Conservation (phyloP, 92 coral and sea anemone genomes). For the Phenganax stokvisi region DNA sequence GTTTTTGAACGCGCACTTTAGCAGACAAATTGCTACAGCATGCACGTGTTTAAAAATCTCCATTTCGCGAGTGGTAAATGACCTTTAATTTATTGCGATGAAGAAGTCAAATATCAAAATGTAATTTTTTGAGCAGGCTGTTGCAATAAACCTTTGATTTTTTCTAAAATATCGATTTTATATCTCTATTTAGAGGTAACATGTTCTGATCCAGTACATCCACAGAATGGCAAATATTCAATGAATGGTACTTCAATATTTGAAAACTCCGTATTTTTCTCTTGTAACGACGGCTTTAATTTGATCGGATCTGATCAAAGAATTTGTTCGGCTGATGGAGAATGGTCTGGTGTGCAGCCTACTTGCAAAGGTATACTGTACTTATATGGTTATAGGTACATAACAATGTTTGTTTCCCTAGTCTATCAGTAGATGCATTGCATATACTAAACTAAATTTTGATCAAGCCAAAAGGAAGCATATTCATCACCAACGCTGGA, state of each 20-base stretch:
- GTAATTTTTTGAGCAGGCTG: too few species aligned
- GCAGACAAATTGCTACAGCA: too few species aligned
- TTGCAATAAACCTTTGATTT: too few species aligned
- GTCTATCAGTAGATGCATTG: too few species aligned
- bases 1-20: too few species aligned
- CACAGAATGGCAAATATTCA: conserved; percentile 57
- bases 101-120: background rate
- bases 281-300: conserved; percentile 66
- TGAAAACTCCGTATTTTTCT: conserved; percentile 66
- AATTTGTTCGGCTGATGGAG: conserved; percentile 70
- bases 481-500: too few species aligned
- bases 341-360: conserved; percentile 95
- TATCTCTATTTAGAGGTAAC: conserved; percentile 48
- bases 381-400: too few species aligned
- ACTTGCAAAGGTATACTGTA: conserved; percentile 60
- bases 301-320: conserved; percentile 61
- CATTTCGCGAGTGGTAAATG: background rate
- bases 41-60: too few species aligned
- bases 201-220: conserved; percentile 62
- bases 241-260: conserved; percentile 73
- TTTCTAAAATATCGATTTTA: background rate
- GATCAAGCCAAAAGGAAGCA: too few species aligned
- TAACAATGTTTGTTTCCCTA: too few species aligned
- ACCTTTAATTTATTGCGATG: background rate
- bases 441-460: too few species aligned